A percentile compares a stretch with the other conserved stretches of the same genome.
Evolutionary conservation across 2,113 vertebrate species (phyloP).

Genomic region (Ceyx cyanopectus): DNA sequence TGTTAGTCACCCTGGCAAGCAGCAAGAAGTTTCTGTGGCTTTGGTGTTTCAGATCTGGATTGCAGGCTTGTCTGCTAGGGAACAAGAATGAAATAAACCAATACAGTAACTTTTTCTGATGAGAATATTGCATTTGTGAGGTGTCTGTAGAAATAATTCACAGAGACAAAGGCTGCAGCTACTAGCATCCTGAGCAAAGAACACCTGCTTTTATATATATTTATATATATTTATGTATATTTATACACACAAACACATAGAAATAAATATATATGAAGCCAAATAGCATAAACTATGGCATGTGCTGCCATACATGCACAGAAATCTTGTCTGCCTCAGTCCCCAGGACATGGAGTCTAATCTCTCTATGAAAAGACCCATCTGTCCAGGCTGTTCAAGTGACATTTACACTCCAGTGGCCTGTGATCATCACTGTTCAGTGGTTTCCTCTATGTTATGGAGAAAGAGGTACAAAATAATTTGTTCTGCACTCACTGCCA

Average conservation of each 20-base stretch:
- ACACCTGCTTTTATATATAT: background rate
- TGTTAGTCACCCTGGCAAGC: background rate
- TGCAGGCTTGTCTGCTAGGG: background rate
- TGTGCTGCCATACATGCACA: background rate
- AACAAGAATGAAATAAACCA: background rate
- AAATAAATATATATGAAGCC: background rate
- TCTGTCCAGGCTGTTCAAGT: slow-evolving; percentile 18
- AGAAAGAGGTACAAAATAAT: slow-evolving; percentile 5
- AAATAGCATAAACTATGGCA: background rate
- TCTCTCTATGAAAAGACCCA: background rate
- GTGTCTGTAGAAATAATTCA: background rate
- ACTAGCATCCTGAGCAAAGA: background rate
- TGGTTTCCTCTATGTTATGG: background rate
- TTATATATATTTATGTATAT: no score
- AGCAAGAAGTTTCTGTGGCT: background rate
- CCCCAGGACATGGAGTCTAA: background rate
- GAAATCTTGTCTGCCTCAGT: background rate
- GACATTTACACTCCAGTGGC: slow-evolving; percentile 26
- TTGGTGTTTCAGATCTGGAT: background rate
- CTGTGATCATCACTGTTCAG: slow-evolving; percentile 4
- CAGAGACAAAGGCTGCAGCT: background rate
- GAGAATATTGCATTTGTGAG: background rate
- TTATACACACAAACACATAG: no score
- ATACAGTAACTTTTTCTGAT: background rate
- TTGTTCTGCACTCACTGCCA: background rate